Evolutionary conservation across 2,888 invertebrate genomes (phyloP).

Genomic region (Spisula solida): DNA sequence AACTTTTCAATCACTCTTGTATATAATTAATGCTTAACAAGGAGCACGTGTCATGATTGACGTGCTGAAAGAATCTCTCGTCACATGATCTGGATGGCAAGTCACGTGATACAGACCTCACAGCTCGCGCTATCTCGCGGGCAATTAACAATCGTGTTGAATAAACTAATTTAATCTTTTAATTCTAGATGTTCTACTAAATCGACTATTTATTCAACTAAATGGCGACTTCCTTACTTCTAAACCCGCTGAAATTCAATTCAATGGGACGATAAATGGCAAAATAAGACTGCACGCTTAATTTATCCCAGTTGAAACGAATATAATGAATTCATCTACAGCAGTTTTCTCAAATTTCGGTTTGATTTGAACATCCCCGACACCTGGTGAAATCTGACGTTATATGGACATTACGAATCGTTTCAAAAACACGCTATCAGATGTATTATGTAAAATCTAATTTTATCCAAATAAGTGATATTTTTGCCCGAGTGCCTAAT

Average conservation of each 20-base stretch:
- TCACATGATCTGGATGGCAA: slow-evolving; percentile 60
- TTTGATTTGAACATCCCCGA: slow-evolving; percentile 46
- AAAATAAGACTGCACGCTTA: slow-evolving; percentile 47
- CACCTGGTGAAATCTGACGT: slow-evolving; percentile 58
- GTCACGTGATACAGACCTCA: slow-evolving; percentile 63
- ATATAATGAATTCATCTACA: slow-evolving; percentile 45
- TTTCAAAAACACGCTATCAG: slow-evolving; percentile 46
- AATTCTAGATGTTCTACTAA: slow-evolving; percentile 43
- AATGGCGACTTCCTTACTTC: slow-evolving; percentile 24
- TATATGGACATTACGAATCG: slow-evolving; percentile 53
- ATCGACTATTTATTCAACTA: slow-evolving; percentile 51
- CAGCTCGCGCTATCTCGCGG: slow-evolving; percentile 46
- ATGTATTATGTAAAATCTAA: slow-evolving; percentile 43
- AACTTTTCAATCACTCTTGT: slow-evolving; percentile 58
- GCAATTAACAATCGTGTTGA: slow-evolving; percentile 44
- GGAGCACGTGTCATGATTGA: slow-evolving; percentile 67
- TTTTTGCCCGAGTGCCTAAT: slow-evolving; percentile 49
- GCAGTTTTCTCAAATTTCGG: slow-evolving; percentile 56
- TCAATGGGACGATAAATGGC: slow-evolving; percentile 39
- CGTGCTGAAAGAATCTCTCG: slow-evolving; percentile 59
- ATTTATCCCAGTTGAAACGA: slow-evolving; percentile 43
- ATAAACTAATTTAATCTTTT: slow-evolving; percentile 52
- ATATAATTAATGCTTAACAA: slow-evolving; percentile 65
- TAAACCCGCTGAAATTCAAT: slow-evolving; percentile 34
- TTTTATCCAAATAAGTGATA: slow-evolving; percentile 51